Percentiles rank a stretch among this genome's conserved stretches.
These are phyloP conservation scores for Cataglyphis rosenhaueri DNA, from an alignment of 2,888 invertebrate genomes.

Conservation along the genomic window DNA sequence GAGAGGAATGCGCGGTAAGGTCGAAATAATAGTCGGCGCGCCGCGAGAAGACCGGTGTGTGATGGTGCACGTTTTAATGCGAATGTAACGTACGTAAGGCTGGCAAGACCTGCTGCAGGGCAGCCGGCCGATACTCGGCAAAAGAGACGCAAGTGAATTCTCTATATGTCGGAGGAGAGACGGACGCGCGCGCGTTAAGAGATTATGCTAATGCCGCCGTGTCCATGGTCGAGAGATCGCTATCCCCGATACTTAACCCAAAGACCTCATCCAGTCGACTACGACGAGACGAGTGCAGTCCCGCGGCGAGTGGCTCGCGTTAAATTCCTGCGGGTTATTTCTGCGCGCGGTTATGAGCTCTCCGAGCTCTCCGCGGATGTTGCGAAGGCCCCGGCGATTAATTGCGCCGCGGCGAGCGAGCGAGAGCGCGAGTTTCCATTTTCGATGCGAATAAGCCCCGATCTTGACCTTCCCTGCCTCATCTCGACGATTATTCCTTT, in stretches of 20 bases:
- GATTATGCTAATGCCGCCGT: constrained; percentile 56
- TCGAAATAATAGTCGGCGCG: constrained; percentile 68
- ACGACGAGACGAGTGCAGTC: constrained; percentile 42
- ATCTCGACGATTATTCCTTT: constrained; percentile 21
- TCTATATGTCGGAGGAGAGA: background rate
- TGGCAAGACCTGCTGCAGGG: background rate
- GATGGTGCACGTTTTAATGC: constrained; percentile 49
- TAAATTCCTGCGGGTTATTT: constrained; percentile 65
- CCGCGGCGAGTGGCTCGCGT: constrained; percentile 46
- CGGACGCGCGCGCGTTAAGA: constrained; percentile 30
- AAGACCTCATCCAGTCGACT: constrained; percentile 52
- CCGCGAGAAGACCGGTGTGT: constrained; percentile 11
- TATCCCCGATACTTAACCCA: constrained; percentile 58
- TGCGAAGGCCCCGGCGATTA: constrained; percentile 66
- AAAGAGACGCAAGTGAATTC: background rate
- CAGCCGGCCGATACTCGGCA: background rate
- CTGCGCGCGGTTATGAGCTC: constrained; percentile 61
- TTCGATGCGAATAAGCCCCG: constrained; percentile 64
- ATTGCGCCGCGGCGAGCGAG: constrained; percentile 53
- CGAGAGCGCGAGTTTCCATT: constrained; percentile 44
- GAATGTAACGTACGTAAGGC: constrained; percentile 22
- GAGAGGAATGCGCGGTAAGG: constrained; percentile 69
- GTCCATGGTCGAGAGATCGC: constrained; percentile 48
- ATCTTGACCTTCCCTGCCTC: constrained; percentile 70
- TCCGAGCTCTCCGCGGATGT: constrained; percentile 38